These are phyloP conservation scores for Petrosia ficiformis DNA, from an alignment of 37 sponge, comb jelly and placozoan genomes.

Conservation along the genomic window DNA sequence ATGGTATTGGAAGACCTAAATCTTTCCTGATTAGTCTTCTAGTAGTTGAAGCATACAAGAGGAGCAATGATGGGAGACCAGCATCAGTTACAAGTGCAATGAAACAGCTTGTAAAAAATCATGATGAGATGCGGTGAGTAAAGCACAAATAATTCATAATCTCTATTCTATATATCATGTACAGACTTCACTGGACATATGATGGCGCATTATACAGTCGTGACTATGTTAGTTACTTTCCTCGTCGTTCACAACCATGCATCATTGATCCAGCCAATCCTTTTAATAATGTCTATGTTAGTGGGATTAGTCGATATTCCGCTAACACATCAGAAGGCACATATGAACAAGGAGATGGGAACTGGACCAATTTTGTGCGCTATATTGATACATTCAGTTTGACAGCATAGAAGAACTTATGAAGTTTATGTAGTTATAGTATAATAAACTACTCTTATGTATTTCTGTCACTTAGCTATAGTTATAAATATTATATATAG, in stretches of 20 bases:
- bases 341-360: slow-evolving; percentile 14
- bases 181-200: no score
- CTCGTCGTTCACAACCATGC: no score
- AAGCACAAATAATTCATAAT: no score
- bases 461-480: no score
- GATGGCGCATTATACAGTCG: no score
- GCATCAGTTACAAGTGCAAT: not conserved
- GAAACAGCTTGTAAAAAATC: slow-evolving; percentile 25
- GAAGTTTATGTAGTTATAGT: no score
- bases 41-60: slow-evolving; percentile 27
- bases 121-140: slow-evolving; percentile 29
- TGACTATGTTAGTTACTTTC: no score
- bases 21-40: slow-evolving; percentile 42
- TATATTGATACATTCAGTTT: slow-evolving; percentile 48
- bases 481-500: no score
- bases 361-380: slow-evolving; percentile 27
- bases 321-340: slow-evolving; percentile 12
- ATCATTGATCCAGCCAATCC: slow-evolving; percentile 73
- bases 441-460: no score
- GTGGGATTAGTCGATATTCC: slow-evolving; percentile 35
- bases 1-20: slow-evolving; percentile 28
- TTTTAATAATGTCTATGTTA: slow-evolving; percentile 60
- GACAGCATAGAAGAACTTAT: no score
- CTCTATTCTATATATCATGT: no score
- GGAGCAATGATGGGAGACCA: not conserved